Conservation (phyloP, 2,797 vertebrate species). For the Amphiprion clarkii region DNA sequence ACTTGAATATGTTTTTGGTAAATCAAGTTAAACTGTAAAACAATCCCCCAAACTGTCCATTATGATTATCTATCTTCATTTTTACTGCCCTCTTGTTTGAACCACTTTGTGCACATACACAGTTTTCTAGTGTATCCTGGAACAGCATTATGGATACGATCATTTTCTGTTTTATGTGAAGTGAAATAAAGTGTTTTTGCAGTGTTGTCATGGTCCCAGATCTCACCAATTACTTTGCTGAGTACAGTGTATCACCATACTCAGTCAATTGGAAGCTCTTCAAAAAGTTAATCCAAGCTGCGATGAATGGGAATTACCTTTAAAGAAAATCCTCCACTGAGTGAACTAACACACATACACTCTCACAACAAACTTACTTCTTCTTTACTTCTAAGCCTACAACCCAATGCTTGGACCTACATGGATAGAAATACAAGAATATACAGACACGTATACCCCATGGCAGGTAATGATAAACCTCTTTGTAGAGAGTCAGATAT, state of each 20-base stretch:
- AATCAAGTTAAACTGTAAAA: too few species aligned
- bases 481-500: constrained; percentile 18
- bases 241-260: neutral
- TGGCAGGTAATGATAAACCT: constrained; percentile 42
- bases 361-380: too few species aligned
- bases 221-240: neutral
- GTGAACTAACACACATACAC: neutral
- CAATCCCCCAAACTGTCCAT: too few species aligned
- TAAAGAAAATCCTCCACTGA: neutral
- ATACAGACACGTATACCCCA: constrained; percentile 2
- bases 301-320: neutral
- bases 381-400: neutral
- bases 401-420: constrained; percentile 1
- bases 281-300: neutral
- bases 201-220: neutral
- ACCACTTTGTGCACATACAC: too few species aligned
- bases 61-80: too few species aligned
- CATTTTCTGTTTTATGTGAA: too few species aligned
- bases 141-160: too few species aligned
- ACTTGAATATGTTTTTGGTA: too few species aligned
- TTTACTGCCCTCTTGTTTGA: too few species aligned
- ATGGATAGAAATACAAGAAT: neutral
- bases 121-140: too few species aligned
- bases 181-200: neutral
- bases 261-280: too few species aligned